These are phyloP conservation scores for Drosophila mercatorum DNA, from an alignment of 2,888 invertebrate species.

Conservation along the genomic window DNA sequence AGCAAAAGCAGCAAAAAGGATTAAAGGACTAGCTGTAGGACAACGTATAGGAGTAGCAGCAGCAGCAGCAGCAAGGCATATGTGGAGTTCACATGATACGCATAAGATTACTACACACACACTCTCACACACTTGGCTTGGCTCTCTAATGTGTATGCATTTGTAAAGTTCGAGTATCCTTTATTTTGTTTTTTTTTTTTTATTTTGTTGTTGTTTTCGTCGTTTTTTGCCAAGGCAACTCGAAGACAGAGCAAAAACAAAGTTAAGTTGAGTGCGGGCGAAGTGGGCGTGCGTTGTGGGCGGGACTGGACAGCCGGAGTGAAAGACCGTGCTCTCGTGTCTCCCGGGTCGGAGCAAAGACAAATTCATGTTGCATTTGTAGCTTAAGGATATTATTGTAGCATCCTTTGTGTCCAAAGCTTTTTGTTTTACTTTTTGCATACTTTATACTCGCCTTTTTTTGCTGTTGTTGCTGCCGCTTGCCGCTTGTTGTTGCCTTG, in stretches of 20 bases:
- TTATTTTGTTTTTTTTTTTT: conserved; percentile 49
- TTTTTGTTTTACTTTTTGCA: conserved; percentile 73
- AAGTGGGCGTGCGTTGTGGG: conserved; percentile 31
- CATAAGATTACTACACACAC: conserved; percentile 61
- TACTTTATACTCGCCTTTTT: conserved; percentile 52
- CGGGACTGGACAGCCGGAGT: conserved; percentile 13
- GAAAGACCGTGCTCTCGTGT: conserved; percentile 10
- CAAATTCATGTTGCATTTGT: conserved; percentile 80
- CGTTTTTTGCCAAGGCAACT: conserved; percentile 53
- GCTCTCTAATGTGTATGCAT: conserved; percentile 80
- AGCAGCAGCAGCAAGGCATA: conserved; percentile 41
- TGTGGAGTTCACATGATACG: conserved; percentile 69
- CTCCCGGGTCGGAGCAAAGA: conserved; percentile 61
- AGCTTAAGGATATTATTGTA: conserved; percentile 80
- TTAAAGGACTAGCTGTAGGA: conserved; percentile 44
- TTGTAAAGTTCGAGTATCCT: conserved; percentile 78
- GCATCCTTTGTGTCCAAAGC: conserved; percentile 70
- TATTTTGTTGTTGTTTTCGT: conserved; percentile 15
- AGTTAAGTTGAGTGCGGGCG: conserved; percentile 47
- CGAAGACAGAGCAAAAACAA: conserved; percentile 60
- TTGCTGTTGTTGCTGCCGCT: conserved; percentile 2
- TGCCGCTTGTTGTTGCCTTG: conserved; percentile 37
- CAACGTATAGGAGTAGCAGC: conserved; percentile 13
- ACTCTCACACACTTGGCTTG: conserved; percentile 21
- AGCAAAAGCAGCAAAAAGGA: conserved; percentile 67